Conservation (phyloP, 2,113 vertebrate genomes). For the Platysteira castanea region DNA sequence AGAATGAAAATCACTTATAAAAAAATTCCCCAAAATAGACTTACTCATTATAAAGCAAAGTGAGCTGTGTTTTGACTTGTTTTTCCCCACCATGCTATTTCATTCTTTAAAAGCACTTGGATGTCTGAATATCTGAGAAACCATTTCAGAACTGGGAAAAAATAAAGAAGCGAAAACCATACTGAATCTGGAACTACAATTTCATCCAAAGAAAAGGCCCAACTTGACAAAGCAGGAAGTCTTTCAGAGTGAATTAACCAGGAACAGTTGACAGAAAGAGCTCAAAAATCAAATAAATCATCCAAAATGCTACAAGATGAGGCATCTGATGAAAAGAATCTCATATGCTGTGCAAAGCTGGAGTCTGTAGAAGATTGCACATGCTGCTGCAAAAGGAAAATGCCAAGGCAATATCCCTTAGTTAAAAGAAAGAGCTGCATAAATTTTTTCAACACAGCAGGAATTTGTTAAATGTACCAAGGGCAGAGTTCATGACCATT, state of each 20-base stretch:
- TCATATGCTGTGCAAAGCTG: not conserved
- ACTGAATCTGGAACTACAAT: not conserved
- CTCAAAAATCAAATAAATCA: not conserved
- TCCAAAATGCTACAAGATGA: not conserved
- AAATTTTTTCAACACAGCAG: not conserved
- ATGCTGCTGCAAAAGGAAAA: not conserved
- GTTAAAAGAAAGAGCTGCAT: not conserved
- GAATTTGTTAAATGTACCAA: not conserved
- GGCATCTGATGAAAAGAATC: not conserved
- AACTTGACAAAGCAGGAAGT: not conserved
- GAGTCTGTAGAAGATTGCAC: not conserved
- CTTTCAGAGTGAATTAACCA: not conserved
- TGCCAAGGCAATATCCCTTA: not conserved
- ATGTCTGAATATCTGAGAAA: not conserved
- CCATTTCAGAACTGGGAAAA: not conserved
- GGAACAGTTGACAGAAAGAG: not conserved
- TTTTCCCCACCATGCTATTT: not conserved
- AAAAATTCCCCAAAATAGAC: not conserved
- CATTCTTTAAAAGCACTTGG: not conserved
- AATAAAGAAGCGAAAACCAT: not conserved
- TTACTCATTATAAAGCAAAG: not conserved
- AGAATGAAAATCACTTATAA: not conserved
- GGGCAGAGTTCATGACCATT: not conserved
- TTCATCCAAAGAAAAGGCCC: not conserved
- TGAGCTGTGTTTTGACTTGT: not conserved